Conservation (phyloP, 2,113 vertebrate species). For the Baryphthengus martii region DNA sequence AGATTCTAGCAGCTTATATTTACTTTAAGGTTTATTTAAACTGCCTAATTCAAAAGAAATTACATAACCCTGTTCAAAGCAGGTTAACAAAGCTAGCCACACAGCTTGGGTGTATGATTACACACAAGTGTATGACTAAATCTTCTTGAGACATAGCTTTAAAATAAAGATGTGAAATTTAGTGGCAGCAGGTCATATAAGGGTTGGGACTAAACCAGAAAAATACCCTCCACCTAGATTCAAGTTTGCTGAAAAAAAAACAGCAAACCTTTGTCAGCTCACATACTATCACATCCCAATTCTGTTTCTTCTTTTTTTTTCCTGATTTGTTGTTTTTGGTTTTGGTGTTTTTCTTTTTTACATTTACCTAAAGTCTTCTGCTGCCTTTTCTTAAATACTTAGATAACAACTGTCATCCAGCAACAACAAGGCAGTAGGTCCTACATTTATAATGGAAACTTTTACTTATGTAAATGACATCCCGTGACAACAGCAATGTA, state of each 20-base stretch:
- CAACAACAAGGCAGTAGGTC: background rate
- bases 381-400: background rate
- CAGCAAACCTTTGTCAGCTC: background rate
- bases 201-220: background rate
- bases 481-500: background rate
- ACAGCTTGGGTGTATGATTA: background rate
- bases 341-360: too few species aligned
- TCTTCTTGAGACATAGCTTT: background rate
- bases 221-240: background rate
- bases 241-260: background rate
- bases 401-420: background rate
- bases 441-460: background rate
- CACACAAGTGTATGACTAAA: background rate
- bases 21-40: background rate
- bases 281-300: background rate
- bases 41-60: background rate
- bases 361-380: background rate
- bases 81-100: background rate
- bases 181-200: background rate
- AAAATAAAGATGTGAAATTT: background rate
- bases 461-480: background rate
- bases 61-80: background rate
- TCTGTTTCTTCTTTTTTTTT: background rate
- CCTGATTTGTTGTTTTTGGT: too few species aligned
- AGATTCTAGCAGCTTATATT: background rate